Evolutionary conservation across 1,140 invertebrate species (phyloP), one percentile per base, ranked within the genome.

Genomic region (Xylocopa sonorina): DNA sequence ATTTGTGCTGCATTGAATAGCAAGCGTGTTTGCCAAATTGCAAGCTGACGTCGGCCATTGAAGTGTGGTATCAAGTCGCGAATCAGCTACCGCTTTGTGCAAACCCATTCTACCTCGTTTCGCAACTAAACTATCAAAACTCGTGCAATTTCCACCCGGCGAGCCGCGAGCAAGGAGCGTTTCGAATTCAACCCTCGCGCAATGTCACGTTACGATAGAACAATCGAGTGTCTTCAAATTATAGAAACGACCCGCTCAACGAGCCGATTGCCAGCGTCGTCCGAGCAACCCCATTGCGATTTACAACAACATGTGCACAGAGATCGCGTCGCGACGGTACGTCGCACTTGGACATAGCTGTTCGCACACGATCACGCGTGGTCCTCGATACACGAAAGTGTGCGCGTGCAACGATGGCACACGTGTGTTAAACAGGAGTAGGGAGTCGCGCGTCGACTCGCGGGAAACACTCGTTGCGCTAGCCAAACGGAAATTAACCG

Each of bases 401-500:
- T 9, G 9, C 3, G 3, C 3, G 18, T 21, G 14, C n/a, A 16
- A 41, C 32, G 29, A 3, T 21, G 27, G 18, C 3, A 24, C n/a
- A 21, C 21, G 24, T 63, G 60, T 43, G 43, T 75, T 29, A 53
- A 32, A 32, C 57, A 66, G 24, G 34, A 32, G 24, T 43, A 66
- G 24, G 34, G 24, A 27, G 38, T 74, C 48, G 58, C 41, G 14
- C 71, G 21, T n/a, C 32, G 48, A 21, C 21, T 74, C 71, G 34
- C 72, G 79, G 74, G 71, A 71, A 75, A 73, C 51, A 66, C 46
- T 72, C 75, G 75, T 67, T 43, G 50, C 67, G 38, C 55, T 51
- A 60, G 68, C 53, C 63, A 27, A 81, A 72, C 80, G 80, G 80
- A 82, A 82, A 82, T 82, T 80, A 80, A 80, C 71, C 68, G 34